A percentile compares a stretch with the other conserved stretches of the same genome.
Evolutionary conservation across 2,888 invertebrate species (phyloP).

Genomic region (Mystacides longicornis): DNA sequence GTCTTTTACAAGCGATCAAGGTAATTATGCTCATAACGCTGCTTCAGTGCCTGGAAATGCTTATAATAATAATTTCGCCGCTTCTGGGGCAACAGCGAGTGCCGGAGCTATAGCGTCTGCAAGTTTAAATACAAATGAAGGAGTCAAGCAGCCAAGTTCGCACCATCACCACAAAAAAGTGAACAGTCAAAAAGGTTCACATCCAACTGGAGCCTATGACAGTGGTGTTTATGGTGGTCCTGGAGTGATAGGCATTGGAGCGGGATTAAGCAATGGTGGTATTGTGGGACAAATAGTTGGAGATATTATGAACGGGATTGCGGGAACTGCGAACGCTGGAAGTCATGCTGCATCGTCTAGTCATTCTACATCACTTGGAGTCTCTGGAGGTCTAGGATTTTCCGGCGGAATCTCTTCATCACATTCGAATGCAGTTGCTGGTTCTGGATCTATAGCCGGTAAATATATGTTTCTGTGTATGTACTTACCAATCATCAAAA

Average conservation of each 20-base stretch:
- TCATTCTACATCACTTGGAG: conserved; percentile 12
- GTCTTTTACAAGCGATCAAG: neutral
- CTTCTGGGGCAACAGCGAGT: neutral
- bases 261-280: neutral
- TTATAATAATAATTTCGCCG: neutral
- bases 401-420: conserved; percentile 13
- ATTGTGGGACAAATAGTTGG: conserved; percentile 16
- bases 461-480: neutral
- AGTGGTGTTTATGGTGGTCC: conserved; percentile 26
- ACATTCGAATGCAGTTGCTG: conserved; percentile 15
- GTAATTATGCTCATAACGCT: neutral
- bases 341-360: conserved; percentile 13
- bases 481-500: neutral
- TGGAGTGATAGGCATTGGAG: conserved; percentile 24
- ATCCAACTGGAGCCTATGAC: neutral
- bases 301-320: conserved; percentile 27
- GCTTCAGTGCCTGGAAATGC: neutral
- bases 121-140: neutral
- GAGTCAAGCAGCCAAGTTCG: neutral
- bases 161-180: neutral
- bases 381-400: conserved; percentile 11
- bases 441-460: conserved; percentile 4
- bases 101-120: neutral
- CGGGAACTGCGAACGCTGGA: conserved; percentile 23
- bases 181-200: neutral